phyloP scores from a whole-genome alignment of 2,113 vertebrate species.

The Blennius ocellaris region DNA sequence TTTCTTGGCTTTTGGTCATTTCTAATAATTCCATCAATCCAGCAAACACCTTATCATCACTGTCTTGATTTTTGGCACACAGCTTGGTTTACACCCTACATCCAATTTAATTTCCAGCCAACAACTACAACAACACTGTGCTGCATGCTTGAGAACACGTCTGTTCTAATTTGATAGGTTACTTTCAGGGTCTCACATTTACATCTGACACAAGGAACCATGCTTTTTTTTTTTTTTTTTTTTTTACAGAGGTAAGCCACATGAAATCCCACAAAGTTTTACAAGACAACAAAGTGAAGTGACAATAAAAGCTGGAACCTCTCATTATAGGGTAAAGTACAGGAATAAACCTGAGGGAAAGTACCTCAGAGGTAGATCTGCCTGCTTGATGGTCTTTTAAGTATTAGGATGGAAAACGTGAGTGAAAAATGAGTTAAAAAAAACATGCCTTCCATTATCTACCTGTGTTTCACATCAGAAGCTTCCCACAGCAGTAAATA shows the following conservation, averaged over 20 bases:
- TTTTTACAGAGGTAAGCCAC: conserved; percentile 38
- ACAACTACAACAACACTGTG: neutral
- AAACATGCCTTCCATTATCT: conserved; percentile 62
- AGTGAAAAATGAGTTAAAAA: conserved; percentile 69
- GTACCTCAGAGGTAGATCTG: conserved; percentile 35
- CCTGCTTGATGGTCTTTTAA: conserved; percentile 54
- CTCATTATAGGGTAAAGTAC: conserved; percentile 47
- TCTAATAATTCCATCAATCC: conserved; percentile 12
- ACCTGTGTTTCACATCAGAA: conserved; percentile 47
- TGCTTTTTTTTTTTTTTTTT: conserved; percentile 22
- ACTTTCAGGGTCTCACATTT: conserved; percentile 40
- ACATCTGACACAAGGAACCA: conserved; percentile 24
- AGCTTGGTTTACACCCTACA: neutral
- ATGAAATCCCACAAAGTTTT: conserved; percentile 56
- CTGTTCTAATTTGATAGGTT: conserved; percentile 14
- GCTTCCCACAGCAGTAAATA: conserved; percentile 61
- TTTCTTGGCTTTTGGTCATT: conserved; percentile 25
- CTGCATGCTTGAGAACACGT: conserved; percentile 20
- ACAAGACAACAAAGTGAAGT: conserved; percentile 53
- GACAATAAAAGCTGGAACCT: conserved; percentile 55
- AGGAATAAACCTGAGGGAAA: conserved; percentile 52
- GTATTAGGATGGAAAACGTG: conserved; percentile 62
- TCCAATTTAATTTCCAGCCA: neutral
- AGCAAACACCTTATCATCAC: neutral
- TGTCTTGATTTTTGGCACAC: conserved; percentile 8